phyloP scores from a whole-genome alignment of 23 tunicate genomes.

The Diplosoma virens region DNA sequence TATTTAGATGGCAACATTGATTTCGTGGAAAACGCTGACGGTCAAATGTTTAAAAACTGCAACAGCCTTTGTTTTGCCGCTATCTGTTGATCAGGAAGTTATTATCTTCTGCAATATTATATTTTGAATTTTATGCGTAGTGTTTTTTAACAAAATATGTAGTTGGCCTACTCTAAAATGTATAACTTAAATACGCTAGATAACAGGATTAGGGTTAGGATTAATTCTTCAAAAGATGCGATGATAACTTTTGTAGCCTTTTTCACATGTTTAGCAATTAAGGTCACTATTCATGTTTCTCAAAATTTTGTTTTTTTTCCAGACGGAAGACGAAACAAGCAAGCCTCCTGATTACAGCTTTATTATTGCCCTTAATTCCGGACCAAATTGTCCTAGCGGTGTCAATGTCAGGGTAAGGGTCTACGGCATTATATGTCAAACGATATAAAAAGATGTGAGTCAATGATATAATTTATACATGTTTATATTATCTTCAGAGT shows the following conservation, averaged over 20 bases:
- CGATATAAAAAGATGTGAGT: no score
- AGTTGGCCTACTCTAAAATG: no score
- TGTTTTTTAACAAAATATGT: neutral
- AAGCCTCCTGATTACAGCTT: neutral
- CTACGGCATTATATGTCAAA: no score
- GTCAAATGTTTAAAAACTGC: no score
- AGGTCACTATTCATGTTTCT: neutral
- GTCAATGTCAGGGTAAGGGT: neutral
- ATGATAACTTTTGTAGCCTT: neutral
- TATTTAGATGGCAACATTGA: no score
- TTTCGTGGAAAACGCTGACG: no score
- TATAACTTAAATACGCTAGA: no score
- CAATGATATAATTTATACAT: no score
- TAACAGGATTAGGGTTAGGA: no score
- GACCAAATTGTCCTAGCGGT: conserved; percentile 11
- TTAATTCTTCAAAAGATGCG: no score
- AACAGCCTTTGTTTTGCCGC: neutral
- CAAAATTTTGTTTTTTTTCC: neutral
- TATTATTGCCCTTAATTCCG: conserved; percentile 2
- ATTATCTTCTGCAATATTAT: no score
- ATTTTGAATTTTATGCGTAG: no score
- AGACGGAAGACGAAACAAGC: neutral
- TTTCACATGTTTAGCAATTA: neutral
- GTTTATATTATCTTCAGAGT: neutral
- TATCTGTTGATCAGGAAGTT: neutral